Evolutionary conservation across 2,888 invertebrate genomes (phyloP).

Genomic region (Caenorhabditis imperialis): DNA sequence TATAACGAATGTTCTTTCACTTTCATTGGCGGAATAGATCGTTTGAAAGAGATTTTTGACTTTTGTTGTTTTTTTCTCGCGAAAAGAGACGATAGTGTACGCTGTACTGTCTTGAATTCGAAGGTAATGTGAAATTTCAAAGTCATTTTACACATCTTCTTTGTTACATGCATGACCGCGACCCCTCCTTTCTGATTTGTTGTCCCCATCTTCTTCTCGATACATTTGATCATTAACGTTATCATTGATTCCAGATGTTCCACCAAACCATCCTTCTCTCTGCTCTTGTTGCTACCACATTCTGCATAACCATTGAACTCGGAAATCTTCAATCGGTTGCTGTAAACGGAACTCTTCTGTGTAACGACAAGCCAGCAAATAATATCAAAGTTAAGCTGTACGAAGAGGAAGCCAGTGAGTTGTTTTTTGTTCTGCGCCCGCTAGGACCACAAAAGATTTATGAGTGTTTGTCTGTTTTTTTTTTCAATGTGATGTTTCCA

Average conservation of each 20-base stretch:
- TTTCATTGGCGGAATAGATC: no score
- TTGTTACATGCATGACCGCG: no score
- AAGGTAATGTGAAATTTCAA: conserved; percentile 7
- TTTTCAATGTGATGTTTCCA: conserved; percentile 22
- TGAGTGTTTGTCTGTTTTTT: conserved; percentile 30
- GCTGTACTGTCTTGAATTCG: no score
- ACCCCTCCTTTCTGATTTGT: neutral
- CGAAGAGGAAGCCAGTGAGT: conserved; percentile 69
- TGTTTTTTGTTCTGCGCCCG: no score
- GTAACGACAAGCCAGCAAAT: conserved; percentile 70
- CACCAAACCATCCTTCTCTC: neutral
- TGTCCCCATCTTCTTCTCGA: neutral
- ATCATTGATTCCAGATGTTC: conserved; percentile 17
- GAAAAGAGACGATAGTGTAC: no score
- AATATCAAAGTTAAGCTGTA: conserved; percentile 76
- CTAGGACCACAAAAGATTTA: conserved; percentile 37
- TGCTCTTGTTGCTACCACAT: conserved; percentile 9
- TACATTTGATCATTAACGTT: neutral
- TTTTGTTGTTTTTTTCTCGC: no score
- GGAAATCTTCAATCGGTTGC: conserved; percentile 71
- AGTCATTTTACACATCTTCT: no score
- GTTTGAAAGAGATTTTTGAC: no score
- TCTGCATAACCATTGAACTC: conserved; percentile 52
- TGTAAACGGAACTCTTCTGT: conserved; percentile 68
- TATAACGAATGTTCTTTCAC: no score